Percentiles rank a stretch among this genome's conserved stretches.
phyloP scores from a whole-genome alignment of 2,888 invertebrate species.

The Patella ulyssiponensis region DNA sequence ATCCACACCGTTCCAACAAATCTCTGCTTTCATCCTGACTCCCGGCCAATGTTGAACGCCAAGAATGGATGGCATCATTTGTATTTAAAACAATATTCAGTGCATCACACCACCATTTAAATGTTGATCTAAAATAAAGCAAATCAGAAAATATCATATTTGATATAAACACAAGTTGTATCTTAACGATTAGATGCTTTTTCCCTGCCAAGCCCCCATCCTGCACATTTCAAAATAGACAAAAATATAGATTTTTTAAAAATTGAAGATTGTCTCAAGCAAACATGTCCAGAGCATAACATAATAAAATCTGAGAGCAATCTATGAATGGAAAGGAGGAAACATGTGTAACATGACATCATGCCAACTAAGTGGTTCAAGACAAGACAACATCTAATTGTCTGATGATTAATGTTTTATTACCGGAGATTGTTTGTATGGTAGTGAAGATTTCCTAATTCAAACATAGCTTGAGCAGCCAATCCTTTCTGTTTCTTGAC shows the following conservation, averaged over 20 bases:
- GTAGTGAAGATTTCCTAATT: conserved; percentile 69
- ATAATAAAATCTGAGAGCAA: too few species aligned
- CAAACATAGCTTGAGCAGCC: conserved; percentile 70
- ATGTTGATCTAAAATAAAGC: conserved; percentile 58
- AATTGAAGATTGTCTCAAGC: too few species aligned
- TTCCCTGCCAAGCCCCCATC: too few species aligned
- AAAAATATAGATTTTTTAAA: too few species aligned
- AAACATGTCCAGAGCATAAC: too few species aligned
- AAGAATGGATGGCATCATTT: conserved; percentile 61
- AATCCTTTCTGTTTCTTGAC: conserved; percentile 66
- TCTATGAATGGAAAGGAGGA: too few species aligned
- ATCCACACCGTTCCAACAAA: conserved; percentile 66
- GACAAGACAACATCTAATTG: background rate
- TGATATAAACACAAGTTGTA: conserved; percentile 9
- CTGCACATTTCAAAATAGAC: too few species aligned
- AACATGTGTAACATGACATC: too few species aligned
- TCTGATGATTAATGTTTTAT: background rate
- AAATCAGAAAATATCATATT: background rate
- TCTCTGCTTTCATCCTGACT: conserved; percentile 53
- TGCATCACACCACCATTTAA: conserved; percentile 68
- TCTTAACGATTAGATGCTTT: too few species aligned
- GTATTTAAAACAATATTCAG: conserved; percentile 65
- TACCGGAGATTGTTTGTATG: conserved; percentile 65
- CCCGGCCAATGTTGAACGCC: conserved; percentile 53
- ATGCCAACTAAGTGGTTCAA: too few species aligned